Base-by-base conservation (phyloP, 2,888 invertebrate genomes). In the Ornithoptera priamus region DNA sequence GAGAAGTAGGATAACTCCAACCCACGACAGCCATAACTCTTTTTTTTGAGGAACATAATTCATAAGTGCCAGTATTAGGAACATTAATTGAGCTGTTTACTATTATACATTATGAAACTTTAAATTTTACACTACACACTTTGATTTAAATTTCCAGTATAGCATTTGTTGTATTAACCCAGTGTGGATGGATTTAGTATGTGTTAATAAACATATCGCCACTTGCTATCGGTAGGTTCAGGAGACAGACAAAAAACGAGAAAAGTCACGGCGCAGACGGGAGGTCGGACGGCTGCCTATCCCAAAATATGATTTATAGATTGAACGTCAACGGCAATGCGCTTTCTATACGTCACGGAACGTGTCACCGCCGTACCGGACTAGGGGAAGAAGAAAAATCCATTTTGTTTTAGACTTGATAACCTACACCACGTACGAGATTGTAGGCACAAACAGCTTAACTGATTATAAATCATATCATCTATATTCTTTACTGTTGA, bases 291-390 rank as follows among this genome's bases (percentile, higher is more conserved):
- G 86, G 87, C 83, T 86, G 85, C 82, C 84, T 83, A 84, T 82
- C 85, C 87, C 85, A 80, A 84, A 86, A 89, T 86, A 90, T 92
- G 92, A 92, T 92, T 92, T 92, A 92, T 92, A 90, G 91, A 87
- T 85, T 81, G 83, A 79, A 84, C 87, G 91, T 92, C 92, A 91
- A 82, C 83, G 85, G 81, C 92, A 91, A 89, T 90, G 84, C 88
- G 88, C 85, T 89, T 91, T 88, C 88, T 88, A 87, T 87, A 86
- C 88, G 87, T 88, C 89, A 88, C 78, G 76, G 80, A 81, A 80
- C 57, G 58, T 85, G 85, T 84, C 86, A 84, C 81, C 83, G 75
- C 77, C 79, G 78, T 77, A 71, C 70, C 71, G 76, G 76, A 71
- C 71, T 73, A 75, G 76, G 80, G 78, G 78, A 78, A 74, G 80